Base-by-base conservation (phyloP, 2,888 invertebrate species). In the Eupithecia insigniata region DNA sequence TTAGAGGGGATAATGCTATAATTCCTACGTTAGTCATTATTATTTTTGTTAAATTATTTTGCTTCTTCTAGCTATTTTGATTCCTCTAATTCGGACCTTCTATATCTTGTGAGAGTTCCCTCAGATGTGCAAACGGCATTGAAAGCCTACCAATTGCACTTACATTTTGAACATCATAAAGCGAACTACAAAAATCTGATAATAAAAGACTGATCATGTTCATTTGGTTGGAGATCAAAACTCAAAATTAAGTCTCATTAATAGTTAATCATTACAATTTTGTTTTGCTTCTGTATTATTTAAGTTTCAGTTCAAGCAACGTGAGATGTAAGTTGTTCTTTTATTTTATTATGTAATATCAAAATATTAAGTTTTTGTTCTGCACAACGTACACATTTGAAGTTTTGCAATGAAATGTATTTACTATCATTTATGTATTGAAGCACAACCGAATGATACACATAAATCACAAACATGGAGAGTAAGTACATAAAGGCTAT, bases 241-340 rank as follows among this genome's bases (percentile, higher is more conserved):
- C 55, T 60, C 4, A 30, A 18, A 28, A 28, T 26, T 26, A 55
- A 18, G 30, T 30, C 12, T 60, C 28, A 60, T 60, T 30, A 7
- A 60, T 28, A 30, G 0, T 30, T 26, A 32, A 26, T 43, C 26
- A 66, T 32, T n/a, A n/a, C 34, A 32, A n/a, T 43, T 32, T 71
- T 67, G 36, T 10, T 46, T 43, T n/a, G 36, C 14, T 7, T 16
- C 36, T 16, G 28, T 30, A 8, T 30, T 60, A 12, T 43, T 71
- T 62, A 18, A 58, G 62, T 69, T 72, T 39, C 39, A 72, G 66
- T 30, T 30, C 55, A 62, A 39, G 30, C 69, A 30, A 22, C 69
- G 66, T 67, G 32, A 67, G 71, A 75, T 68, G 79, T 79, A 79
- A 77, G 79, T 79, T 74, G 71, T 12, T 67, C 55, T 75, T 76